phyloP scores from a whole-genome alignment of 2,888 invertebrate species.

The Andrena bicolor region DNA sequence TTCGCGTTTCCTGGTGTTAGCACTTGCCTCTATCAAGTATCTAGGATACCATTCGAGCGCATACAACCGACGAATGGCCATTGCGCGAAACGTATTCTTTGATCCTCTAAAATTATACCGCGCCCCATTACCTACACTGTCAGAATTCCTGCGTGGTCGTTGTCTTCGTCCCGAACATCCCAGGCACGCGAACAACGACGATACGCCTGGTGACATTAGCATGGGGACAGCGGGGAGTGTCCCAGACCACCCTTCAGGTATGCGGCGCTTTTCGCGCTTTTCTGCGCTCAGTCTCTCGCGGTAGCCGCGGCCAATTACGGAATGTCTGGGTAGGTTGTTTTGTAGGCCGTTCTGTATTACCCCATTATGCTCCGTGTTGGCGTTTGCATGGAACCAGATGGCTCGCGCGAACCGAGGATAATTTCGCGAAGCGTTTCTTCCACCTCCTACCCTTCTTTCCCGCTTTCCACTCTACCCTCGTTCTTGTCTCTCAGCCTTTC shows the following conservation, averaged over 20 bases:
- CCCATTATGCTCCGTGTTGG: slow-evolving; percentile 74
- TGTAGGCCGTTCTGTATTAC: slow-evolving; percentile 74
- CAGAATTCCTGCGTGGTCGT: slow-evolving; percentile 31
- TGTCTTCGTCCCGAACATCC: slow-evolving; percentile 37
- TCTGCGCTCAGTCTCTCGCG: slow-evolving; percentile 27
- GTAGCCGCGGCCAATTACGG: slow-evolving; percentile 73
- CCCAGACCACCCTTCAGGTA: slow-evolving; percentile 4
- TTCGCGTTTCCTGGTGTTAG: background rate
- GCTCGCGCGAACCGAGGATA: slow-evolving; percentile 73
- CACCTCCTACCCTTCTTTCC: background rate
- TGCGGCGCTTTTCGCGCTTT: slow-evolving; percentile 58
- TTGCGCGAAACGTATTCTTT: slow-evolving; percentile 28
- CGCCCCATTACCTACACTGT: slow-evolving; percentile 10
- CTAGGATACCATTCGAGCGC: too few species aligned
- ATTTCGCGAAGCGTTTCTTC: slow-evolving; percentile 68
- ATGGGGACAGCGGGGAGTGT: background rate
- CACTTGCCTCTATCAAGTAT: background rate
- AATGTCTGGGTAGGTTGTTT: slow-evolving; percentile 72
- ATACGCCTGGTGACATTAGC: slow-evolving; percentile 38
- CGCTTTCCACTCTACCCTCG: background rate
- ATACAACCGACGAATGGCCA: background rate
- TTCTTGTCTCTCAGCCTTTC: background rate
- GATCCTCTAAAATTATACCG: slow-evolving; percentile 36
- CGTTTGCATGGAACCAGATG: slow-evolving; percentile 56
- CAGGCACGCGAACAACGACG: slow-evolving; percentile 29